Evolutionary conservation across 2,888 invertebrate species (phyloP).

Genomic region (Agriotes lineatus): DNA sequence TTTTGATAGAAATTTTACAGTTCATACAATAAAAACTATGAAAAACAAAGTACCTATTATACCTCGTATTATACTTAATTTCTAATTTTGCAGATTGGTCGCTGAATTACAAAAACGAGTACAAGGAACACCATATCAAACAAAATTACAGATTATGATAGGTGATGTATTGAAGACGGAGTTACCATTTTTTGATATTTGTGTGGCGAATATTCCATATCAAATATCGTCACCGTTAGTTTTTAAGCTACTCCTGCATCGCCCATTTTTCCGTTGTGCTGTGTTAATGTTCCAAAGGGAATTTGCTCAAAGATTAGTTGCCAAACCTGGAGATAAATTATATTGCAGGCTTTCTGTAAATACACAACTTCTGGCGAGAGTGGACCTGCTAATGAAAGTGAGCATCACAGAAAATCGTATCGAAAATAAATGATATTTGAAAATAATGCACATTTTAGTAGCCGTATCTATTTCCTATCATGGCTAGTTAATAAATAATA

Average conservation of each 20-base stretch:
- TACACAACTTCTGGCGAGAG: constrained; percentile 93
- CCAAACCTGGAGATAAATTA: constrained; percentile 96
- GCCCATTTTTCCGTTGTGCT: constrained; percentile 90
- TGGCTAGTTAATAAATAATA: too few relatives aligned
- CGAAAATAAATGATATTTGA: not conserved
- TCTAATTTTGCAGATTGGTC: constrained; percentile 78
- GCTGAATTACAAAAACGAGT: constrained; percentile 98
- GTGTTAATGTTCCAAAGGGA: constrained; percentile 99
- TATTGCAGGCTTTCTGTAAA: constrained; percentile 97
- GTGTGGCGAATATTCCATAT: constrained; percentile 98
- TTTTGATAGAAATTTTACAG: too few relatives aligned
- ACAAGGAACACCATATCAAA: constrained; percentile 87
- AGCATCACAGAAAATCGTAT: too few relatives aligned
- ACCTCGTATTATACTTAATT: too few relatives aligned
- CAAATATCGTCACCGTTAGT: constrained; percentile 97
- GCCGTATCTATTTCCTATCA: not conserved
- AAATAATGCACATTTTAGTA: too few relatives aligned
- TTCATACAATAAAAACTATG: too few relatives aligned
- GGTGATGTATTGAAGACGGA: constrained; percentile 97
- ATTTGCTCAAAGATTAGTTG: constrained; percentile 96
- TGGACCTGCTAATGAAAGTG: constrained; percentile 95
- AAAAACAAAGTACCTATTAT: too few relatives aligned
- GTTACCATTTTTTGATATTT: constrained; percentile 96
- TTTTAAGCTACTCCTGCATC: constrained; percentile 92
- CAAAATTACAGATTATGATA: constrained; percentile 90